These are phyloP conservation scores for Ophioninae sp. DNA, from an alignment of 2,888 invertebrate species.

Conservation along the genomic window DNA sequence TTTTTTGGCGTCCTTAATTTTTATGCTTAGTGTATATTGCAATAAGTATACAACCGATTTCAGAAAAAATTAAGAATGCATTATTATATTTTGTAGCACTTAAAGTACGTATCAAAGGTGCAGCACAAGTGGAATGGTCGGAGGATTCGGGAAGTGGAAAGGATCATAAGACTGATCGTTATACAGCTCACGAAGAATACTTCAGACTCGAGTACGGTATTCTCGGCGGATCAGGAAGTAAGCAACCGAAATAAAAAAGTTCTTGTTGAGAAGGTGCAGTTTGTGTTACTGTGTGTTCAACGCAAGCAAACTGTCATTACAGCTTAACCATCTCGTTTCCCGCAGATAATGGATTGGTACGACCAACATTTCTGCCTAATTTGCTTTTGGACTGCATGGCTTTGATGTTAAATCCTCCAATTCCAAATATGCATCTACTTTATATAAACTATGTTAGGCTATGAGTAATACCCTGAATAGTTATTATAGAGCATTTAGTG, in stretches of 20 bases:
- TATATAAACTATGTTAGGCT: too few species aligned
- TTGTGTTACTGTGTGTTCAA: too few species aligned
- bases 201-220: conserved; percentile 88
- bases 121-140: conserved; percentile 30
- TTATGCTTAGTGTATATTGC: not conserved
- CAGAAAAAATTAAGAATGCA: not conserved
- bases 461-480: too few species aligned
- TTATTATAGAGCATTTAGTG: too few species aligned
- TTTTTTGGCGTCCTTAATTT: too few species aligned
- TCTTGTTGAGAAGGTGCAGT: not conserved
- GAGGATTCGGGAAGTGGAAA: conserved; percentile 36
- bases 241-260: conserved; percentile 5
- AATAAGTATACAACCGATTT: not conserved
- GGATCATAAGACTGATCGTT: conserved; percentile 67
- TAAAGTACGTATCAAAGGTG: conserved; percentile 82
- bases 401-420: not conserved
- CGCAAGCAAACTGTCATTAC: too few species aligned
- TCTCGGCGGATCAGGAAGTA: conserved; percentile 83
- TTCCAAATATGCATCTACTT: not conserved
- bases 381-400: too few species aligned
- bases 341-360: too few species aligned
- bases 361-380: too few species aligned
- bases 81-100: conserved; percentile 82
- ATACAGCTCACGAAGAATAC: conserved; percentile 87
- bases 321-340: too few species aligned